phyloP scores from a whole-genome alignment of 1,140 invertebrate genomes.

The Drosophila auraria region DNA sequence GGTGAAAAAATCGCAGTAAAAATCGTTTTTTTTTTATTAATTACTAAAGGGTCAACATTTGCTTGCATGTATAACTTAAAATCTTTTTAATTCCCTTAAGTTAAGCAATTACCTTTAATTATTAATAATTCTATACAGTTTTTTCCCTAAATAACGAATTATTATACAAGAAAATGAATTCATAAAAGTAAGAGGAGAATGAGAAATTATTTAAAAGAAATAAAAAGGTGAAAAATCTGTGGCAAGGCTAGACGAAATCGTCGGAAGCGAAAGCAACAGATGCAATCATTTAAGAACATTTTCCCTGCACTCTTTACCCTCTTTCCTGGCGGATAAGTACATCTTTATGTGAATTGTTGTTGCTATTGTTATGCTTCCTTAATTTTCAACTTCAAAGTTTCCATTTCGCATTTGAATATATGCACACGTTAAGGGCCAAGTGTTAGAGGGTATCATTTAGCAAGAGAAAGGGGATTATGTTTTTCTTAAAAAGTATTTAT shows the following conservation, averaged over 20 bases:
- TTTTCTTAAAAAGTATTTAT: no score
- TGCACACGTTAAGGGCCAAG: conserved; percentile 23
- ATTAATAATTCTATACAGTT: neutral
- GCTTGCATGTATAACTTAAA: no score
- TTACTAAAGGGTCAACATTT: no score
- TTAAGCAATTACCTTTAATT: neutral
- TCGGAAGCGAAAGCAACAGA: neutral
- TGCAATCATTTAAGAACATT: conserved; percentile 23
- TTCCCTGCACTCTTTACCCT: neutral
- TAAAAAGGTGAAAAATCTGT: neutral
- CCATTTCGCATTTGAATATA: conserved; percentile 29
- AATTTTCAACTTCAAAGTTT: conserved; percentile 46
- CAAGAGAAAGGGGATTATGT: neutral
- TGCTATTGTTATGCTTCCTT: conserved; percentile 28
- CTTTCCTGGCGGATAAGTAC: neutral
- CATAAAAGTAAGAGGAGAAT: no score
- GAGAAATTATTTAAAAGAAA: neutral
- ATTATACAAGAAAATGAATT: no score
- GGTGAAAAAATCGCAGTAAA: no score
- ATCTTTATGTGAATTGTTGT: conserved; percentile 24
- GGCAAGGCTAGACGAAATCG: neutral
- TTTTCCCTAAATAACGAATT: neutral
- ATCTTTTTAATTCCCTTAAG: neutral
- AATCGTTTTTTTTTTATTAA: no score
- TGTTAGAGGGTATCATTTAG: conserved; percentile 1